phyloP scores from a whole-genome alignment of 2,113 vertebrate species.

The Raja brachyura region DNA sequence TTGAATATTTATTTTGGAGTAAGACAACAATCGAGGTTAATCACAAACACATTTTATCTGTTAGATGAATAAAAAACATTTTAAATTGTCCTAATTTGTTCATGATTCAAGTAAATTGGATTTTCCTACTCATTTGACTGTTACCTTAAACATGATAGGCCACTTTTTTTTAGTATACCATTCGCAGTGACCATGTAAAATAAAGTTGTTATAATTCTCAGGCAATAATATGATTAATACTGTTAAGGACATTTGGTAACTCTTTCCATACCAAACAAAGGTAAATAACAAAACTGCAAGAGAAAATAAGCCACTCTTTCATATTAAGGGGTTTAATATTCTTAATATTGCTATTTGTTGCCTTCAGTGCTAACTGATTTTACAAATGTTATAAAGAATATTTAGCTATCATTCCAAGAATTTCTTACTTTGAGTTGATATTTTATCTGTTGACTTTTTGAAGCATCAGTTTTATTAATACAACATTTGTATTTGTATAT shows the following conservation, averaged over 20 bases:
- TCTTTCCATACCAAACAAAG: not conserved
- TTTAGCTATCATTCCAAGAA: not conserved
- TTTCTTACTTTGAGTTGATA: not conserved
- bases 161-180: not conserved
- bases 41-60: not conserved
- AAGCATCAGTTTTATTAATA: not conserved
- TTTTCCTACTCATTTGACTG: not conserved
- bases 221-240: not conserved
- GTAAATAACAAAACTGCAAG: not conserved
- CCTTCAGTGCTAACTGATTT: not conserved
- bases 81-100: not conserved
- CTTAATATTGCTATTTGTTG: not conserved
- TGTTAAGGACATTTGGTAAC: not conserved
- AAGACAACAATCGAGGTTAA: not conserved
- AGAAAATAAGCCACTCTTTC: not conserved
- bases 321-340: not conserved
- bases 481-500: not conserved
- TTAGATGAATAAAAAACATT: not conserved
- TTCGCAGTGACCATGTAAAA: not conserved
- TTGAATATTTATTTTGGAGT: not conserved
- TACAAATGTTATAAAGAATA: not conserved
- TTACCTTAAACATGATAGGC: too few species aligned
- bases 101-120: not conserved
- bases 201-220: not conserved
- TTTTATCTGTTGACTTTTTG: constrained; percentile 7